Conservation (phyloP, 2,113 vertebrate species). For the Bos javanicus region DNA sequence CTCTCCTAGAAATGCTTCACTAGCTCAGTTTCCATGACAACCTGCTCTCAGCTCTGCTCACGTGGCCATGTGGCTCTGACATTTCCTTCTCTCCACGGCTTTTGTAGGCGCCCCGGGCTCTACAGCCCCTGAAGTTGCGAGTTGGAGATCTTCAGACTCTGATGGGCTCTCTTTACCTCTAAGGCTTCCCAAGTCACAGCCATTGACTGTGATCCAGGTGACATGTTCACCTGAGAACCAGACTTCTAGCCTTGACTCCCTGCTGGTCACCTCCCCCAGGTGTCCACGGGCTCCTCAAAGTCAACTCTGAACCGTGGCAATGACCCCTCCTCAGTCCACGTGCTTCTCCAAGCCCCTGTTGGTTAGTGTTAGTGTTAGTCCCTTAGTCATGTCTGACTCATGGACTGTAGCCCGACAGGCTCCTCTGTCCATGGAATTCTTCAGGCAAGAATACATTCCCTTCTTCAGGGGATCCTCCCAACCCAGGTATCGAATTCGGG, state of each 20-base stretch:
- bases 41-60: constrained; percentile 42
- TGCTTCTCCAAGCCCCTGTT: not conserved
- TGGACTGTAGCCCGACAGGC: not conserved
- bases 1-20: constrained; percentile 40
- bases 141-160: not conserved
- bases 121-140: not conserved
- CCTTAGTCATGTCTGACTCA: not conserved
- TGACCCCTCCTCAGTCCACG: not conserved
- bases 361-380: not conserved
- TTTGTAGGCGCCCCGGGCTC: not conserved
- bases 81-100: constrained; percentile 44
- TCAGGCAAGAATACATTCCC: not conserved
- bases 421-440: not conserved
- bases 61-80: not conserved
- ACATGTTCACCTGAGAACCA: not conserved
- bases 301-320: not conserved
- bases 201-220: not conserved
- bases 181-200: not conserved
- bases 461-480: not conserved
- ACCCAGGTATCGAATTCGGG: not conserved
- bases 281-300: not conserved
- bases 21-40: constrained; percentile 69
- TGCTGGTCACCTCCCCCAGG: not conserved
- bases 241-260: not conserved
- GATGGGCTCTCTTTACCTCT: not conserved